These are phyloP conservation scores for Amblyraja radiata DNA, from an alignment of 2,797 vertebrate species.

Conservation along the genomic window DNA sequence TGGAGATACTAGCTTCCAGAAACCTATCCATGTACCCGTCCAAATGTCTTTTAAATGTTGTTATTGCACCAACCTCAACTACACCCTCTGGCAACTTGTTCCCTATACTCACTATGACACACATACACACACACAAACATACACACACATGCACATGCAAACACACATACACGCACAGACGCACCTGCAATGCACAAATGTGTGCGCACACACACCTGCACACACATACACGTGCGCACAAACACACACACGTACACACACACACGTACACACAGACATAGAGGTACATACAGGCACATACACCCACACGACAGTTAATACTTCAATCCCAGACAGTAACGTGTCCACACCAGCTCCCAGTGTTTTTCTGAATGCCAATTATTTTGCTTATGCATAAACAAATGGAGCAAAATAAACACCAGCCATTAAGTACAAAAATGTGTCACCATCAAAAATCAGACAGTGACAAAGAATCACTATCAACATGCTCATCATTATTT, in stretches of 20 bases:
- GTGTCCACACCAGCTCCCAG: neutral
- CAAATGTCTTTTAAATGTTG: too few species aligned
- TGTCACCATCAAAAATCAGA: conserved; percentile 7
- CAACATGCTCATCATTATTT: neutral
- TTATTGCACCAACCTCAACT: too few species aligned
- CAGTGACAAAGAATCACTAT: neutral
- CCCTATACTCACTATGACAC: too few species aligned
- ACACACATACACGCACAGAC: too few species aligned
- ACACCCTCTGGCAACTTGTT: too few species aligned
- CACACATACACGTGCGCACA: neutral
- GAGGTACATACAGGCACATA: neutral
- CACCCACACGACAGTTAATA: neutral
- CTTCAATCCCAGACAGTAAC: neutral
- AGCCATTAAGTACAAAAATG: conserved; percentile 3
- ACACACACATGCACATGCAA: too few species aligned
- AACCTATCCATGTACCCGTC: too few species aligned
- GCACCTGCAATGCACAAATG: neutral
- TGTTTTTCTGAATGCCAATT: neutral
- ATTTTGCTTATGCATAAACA: conserved; percentile 17
- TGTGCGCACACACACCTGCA: neutral
- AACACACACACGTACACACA: too few species aligned
- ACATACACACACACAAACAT: too few species aligned
- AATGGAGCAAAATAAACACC: neutral
- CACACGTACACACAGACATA: neutral
- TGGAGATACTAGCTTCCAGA: neutral